Evolutionary conservation across 2,113 vertebrate species (phyloP), one percentile per base, ranked within the genome.

Genomic region (Tautogolabrus adspersus): DNA sequence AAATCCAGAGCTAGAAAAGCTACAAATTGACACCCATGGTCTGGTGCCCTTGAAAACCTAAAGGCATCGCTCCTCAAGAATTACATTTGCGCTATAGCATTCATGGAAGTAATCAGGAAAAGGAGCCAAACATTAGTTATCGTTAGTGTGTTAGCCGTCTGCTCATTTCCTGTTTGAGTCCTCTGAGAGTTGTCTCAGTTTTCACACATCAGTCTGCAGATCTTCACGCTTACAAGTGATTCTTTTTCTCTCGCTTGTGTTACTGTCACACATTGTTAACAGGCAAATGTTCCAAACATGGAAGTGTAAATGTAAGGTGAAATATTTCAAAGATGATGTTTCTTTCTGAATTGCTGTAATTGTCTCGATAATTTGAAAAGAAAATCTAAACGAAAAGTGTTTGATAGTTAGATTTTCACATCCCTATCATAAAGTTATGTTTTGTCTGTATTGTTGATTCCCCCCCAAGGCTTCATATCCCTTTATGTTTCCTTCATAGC

Each of bases 121-220:
- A 76, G 81, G 72, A 69, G 71, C 63, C 51, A 55, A 76, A 82
- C 38, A 46, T 76, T 67, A 51, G 76, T 46, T 75, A 51, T 30
- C 40, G 59, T 46, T 46, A 11, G 44, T 19, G 15, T 8, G 67
- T 69, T 34, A 34, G 38, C 30, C 21, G 3, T 73, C 66, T 62
- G 77, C 72, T 81, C 58, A 66, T 83, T 88, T 83, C 74, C 72
- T 63, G 51, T 59, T 16, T 3, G n/a, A 61, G 49, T 81, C 54
- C 60, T 73, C 42, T 5, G 56, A 42, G 66, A 59, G 38, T 30
- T 47, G 38, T 71, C 47, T 84, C 72, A 19, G 54, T 75, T 75
- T 86, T 78, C 80, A 77, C 63, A 79, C 66, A 75, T 81, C 73
- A 59, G 56, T 77, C 68, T 69, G 67, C 62, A 81, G 61, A 77